Percentiles rank a stretch among this genome's conserved stretches.
Evolutionary conservation across 2,113 vertebrate species (phyloP).

Genomic region (Prolemur simus): DNA sequence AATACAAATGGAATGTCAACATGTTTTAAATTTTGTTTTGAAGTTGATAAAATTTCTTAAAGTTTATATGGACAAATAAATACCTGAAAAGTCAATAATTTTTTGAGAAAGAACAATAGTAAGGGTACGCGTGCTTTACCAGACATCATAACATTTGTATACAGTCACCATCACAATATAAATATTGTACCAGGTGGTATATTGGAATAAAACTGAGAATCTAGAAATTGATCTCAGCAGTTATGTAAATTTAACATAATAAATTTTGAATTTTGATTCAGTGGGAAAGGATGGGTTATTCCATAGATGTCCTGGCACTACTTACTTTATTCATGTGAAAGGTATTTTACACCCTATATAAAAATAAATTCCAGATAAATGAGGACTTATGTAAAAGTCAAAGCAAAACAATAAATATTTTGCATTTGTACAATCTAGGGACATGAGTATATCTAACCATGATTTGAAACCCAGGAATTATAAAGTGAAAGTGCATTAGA

Average conservation of each 20-base stretch:
- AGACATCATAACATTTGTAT: neutral
- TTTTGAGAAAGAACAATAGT: neutral
- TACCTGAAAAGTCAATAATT: neutral
- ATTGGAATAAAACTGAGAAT: neutral
- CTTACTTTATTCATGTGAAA: neutral
- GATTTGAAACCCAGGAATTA: neutral
- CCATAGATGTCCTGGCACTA: neutral
- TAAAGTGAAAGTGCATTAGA: neutral
- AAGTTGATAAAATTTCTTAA: neutral
- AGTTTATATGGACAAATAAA: neutral
- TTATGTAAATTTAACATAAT: slow-evolving; percentile 5
- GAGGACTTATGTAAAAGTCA: neutral
- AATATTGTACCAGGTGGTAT: neutral
- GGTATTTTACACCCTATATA: neutral
- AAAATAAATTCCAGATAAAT: slow-evolving; percentile 6
- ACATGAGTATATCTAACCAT: neutral
- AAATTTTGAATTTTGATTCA: neutral
- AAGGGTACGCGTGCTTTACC: neutral
- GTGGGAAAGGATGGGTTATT: neutral
- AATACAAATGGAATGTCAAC: neutral
- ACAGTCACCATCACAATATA: neutral
- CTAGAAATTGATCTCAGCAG: neutral
- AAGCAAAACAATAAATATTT: neutral
- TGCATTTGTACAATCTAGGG: neutral
- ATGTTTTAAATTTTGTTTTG: neutral